Evolutionary conservation across 2,113 vertebrate species (phyloP).

Genomic region (Eolophus roseicapilla): DNA sequence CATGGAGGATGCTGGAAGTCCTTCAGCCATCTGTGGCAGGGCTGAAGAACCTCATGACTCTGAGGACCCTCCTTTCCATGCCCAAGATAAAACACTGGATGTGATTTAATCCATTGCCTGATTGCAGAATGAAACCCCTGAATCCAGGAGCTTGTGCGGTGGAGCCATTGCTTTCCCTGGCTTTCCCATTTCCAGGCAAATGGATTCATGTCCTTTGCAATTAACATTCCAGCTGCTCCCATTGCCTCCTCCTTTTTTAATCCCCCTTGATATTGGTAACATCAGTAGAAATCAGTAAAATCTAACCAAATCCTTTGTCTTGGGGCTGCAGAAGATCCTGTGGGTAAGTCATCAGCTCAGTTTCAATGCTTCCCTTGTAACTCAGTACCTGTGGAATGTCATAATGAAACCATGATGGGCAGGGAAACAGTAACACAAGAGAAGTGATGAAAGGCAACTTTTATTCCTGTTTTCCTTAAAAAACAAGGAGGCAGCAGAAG

Average conservation of each 20-base stretch:
- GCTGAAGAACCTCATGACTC: not conserved
- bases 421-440: not conserved
- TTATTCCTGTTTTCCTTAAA: not conserved
- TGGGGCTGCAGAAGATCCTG: constrained; percentile 46
- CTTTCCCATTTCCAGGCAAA: not conserved
- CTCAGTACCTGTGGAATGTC: not conserved
- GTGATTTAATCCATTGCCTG: not conserved
- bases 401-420: not conserved
- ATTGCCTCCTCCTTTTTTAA: not conserved
- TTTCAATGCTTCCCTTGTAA: not conserved
- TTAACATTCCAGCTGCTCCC: not conserved
- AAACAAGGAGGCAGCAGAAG: not conserved
- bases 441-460: not conserved
- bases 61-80: rapidly evolving
- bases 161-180: not conserved
- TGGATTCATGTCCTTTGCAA: not conserved
- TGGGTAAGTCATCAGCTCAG: constrained; percentile 40
- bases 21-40: not conserved
- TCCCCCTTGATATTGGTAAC: not conserved
- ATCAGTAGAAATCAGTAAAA: not conserved
- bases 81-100: not conserved
- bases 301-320: constrained; percentile 33
- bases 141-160: rapidly evolving
- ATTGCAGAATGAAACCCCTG: not conserved
- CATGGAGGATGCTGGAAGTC: not conserved